phyloP scores from a whole-genome alignment of 2,888 invertebrate genomes.

The Serripes groenlandicus region DNA sequence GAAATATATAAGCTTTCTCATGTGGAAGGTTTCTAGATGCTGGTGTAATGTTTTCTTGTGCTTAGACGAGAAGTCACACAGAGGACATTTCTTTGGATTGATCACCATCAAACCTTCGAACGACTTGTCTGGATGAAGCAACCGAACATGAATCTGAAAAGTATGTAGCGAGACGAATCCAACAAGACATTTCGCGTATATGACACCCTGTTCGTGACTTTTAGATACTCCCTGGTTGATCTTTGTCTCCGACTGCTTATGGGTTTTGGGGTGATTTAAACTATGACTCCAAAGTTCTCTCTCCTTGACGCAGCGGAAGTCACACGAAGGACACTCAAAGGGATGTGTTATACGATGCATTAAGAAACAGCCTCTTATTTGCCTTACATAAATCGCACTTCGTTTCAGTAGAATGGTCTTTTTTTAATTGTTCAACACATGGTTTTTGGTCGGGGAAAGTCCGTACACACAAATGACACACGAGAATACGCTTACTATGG shows the following conservation, averaged over 20 bases:
- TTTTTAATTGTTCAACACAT: background rate
- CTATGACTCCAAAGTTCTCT: background rate
- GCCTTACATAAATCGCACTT: background rate
- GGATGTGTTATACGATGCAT: slow-evolving; percentile 2
- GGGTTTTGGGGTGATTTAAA: background rate
- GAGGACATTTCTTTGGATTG: background rate
- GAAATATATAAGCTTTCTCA: background rate
- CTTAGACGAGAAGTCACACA: slow-evolving; percentile 3
- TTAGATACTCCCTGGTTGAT: background rate
- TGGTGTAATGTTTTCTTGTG: background rate
- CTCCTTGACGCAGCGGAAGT: background rate
- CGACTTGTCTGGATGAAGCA: slow-evolving; percentile 1
- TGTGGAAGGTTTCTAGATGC: slow-evolving; percentile 1
- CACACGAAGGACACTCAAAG: slow-evolving; percentile 5
- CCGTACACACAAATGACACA: slow-evolving; percentile 7
- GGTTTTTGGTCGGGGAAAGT: slow-evolving; percentile 1
- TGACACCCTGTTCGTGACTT: background rate
- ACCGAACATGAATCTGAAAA: slow-evolving; percentile 8
- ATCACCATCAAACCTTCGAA: background rate
- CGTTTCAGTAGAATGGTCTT: background rate
- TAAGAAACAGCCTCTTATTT: background rate
- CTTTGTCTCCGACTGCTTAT: background rate
- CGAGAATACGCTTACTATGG: background rate
- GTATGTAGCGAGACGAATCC: slow-evolving; percentile 3
- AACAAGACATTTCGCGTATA: slow-evolving; percentile 20